Percentiles rank a stretch among this genome's conserved stretches.
Conservation (phyloP, 2,888 invertebrate genomes). For the Poecilobothrus nobilitatus region DNA sequence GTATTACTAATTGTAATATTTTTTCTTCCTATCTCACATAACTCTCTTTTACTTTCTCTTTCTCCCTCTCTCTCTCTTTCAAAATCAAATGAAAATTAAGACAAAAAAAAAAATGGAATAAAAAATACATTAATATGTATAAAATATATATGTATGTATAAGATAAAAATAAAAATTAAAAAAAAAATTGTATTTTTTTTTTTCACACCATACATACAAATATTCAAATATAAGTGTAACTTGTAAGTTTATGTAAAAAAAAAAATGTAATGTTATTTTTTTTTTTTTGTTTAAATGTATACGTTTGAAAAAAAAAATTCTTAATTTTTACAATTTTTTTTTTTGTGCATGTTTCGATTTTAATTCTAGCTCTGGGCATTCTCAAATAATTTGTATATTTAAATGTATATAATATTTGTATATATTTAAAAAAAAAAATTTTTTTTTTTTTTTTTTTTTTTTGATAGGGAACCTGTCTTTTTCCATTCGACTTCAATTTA, state of each 20-base stretch:
- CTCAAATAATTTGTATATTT: not conserved
- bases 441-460: too few species aligned
- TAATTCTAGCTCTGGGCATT: not conserved
- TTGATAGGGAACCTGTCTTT: not conserved
- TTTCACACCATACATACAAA: not conserved
- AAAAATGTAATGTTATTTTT: too few species aligned
- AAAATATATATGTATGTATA: not conserved
- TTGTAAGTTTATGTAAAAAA: not conserved
- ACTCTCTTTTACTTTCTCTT: too few species aligned
- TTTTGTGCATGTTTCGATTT: not conserved
- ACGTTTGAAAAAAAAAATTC: not conserved
- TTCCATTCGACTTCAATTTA: not conserved
- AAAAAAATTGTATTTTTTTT: constrained; percentile 20
- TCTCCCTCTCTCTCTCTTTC: not conserved
- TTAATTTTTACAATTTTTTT: not conserved
- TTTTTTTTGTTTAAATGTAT: not conserved
- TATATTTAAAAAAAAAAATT: too few species aligned
- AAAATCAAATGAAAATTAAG: not conserved
- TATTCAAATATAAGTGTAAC: not conserved
- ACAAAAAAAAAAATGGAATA: constrained; percentile 11
- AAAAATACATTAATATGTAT: constrained; percentile 12
- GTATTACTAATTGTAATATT: too few species aligned
- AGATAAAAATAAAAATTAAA: constrained; percentile 12
- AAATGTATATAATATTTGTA: not conserved
- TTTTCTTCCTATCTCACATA: too few species aligned